Percentiles rank a stretch among this genome's conserved stretches.
These are phyloP conservation scores for Diarsia rubi DNA, from an alignment of 2,888 invertebrate genomes.

Conservation along the genomic window DNA sequence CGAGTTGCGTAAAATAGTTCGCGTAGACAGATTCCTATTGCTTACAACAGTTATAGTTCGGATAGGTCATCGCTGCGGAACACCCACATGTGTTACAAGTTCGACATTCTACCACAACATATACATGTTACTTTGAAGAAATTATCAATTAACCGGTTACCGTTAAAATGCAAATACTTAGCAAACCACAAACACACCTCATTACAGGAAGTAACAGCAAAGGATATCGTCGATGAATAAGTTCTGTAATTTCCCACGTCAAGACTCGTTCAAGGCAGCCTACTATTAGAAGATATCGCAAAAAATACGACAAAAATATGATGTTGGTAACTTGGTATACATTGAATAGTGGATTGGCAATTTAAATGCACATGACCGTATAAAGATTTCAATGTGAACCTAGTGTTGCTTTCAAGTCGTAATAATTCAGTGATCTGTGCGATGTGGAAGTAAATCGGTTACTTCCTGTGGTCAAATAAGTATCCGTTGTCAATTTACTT, in stretches of 20 bases:
- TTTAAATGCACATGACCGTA: slow-evolving; percentile 19
- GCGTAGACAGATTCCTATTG: slow-evolving; percentile 15
- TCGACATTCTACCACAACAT: slow-evolving; percentile 41
- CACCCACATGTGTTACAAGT: background rate
- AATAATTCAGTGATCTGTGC: slow-evolving; percentile 31
- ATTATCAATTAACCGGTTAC: slow-evolving; percentile 26
- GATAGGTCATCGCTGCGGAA: slow-evolving; percentile 19
- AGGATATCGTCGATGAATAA: slow-evolving; percentile 22
- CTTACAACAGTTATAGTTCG: slow-evolving; percentile 20
- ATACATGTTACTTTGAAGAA: slow-evolving; percentile 28
- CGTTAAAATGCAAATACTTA: slow-evolving; percentile 47
- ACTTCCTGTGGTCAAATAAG: slow-evolving; percentile 63
- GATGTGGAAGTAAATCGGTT: slow-evolving; percentile 68
- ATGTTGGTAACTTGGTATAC: slow-evolving; percentile 2
- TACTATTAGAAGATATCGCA: slow-evolving; percentile 21
- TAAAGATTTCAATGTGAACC: slow-evolving; percentile 32
- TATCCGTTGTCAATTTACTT: slow-evolving; percentile 63
- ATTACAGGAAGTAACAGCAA: slow-evolving; percentile 44
- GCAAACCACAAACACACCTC: slow-evolving; percentile 11
- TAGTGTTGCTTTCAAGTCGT: slow-evolving; percentile 23
- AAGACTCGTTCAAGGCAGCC: slow-evolving; percentile 24
- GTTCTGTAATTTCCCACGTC: slow-evolving; percentile 34
- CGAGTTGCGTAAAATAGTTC: slow-evolving; percentile 30
- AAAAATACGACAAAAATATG: slow-evolving; percentile 6
- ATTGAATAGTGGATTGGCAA: slow-evolving; percentile 20